phyloP scores from a whole-genome alignment of 2,797 vertebrate species.

The Ceyx erithaca region DNA sequence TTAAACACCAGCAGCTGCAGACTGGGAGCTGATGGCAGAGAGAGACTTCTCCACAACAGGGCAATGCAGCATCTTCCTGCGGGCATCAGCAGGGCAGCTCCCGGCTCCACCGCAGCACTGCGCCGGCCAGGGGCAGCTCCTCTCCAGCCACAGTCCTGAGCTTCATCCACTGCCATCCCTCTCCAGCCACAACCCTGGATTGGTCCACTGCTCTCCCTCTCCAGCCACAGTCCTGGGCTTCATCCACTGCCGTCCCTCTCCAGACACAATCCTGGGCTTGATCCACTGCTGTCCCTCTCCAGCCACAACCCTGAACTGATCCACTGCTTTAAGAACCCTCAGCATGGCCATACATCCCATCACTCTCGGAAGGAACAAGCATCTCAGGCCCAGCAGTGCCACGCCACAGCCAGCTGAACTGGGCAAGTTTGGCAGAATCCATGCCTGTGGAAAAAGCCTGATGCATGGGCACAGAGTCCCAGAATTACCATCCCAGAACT shows the following conservation, averaged over 20 bases:
- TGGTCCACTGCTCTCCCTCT: too few relatives aligned
- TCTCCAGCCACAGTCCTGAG: fast-evolving
- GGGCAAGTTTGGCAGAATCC: neutral
- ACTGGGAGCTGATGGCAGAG: neutral
- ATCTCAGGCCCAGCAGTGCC: neutral
- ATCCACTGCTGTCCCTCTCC: neutral
- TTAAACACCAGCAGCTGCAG: neutral
- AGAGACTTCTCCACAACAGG: neutral
- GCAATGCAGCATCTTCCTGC: neutral
- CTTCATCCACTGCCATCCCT: neutral
- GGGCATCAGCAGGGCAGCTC: neutral
- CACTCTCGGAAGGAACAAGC: neutral
- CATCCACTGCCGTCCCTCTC: neutral
- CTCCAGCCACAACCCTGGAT: too few relatives aligned
- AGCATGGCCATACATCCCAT: fast-evolving
- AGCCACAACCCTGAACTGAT: too few relatives aligned
- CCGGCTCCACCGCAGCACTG: neutral
- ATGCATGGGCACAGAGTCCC: neutral
- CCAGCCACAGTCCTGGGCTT: too few relatives aligned
- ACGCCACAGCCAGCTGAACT: neutral
- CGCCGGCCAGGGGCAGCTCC: neutral
- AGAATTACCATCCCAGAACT: neutral
- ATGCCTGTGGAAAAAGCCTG: neutral
- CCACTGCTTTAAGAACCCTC: neutral
- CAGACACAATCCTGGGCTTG: fast-evolving